These are phyloP conservation scores for Drosophila mulleri DNA, from an alignment of 2,888 invertebrate genomes.

Conservation along the genomic window DNA sequence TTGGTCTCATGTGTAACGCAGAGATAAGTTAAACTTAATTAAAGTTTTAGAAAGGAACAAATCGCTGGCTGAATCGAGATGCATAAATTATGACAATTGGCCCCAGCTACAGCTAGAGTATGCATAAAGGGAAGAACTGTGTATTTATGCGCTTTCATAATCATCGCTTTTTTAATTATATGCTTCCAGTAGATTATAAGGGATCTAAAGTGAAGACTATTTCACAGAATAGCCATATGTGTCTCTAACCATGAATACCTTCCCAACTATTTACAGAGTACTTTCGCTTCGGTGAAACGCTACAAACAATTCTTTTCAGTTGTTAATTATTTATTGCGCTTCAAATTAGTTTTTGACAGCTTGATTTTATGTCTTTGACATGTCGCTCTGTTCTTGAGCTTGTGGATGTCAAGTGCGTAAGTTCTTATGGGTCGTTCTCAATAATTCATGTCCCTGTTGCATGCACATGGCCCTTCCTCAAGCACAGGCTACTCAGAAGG, in stretches of 20 bases:
- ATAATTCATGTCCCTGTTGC: neutral
- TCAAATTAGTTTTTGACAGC: conserved; percentile 14
- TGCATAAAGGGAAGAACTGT: conserved; percentile 22
- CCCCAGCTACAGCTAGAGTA: neutral
- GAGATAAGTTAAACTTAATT: conserved; percentile 78
- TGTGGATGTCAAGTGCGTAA: neutral
- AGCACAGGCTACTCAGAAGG: neutral
- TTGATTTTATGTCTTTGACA: neutral
- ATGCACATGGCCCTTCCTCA: neutral
- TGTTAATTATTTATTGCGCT: neutral
- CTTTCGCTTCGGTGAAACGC: neutral
- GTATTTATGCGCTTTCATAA: conserved; percentile 28
- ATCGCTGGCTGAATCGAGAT: conserved; percentile 53
- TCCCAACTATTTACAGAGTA: neutral
- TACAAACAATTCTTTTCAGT: neutral
- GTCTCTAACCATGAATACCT: neutral
- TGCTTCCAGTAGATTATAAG: neutral
- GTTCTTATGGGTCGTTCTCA: neutral
- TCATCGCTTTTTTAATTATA: neutral
- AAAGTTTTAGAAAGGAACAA: conserved; percentile 69
- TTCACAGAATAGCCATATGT: neutral
- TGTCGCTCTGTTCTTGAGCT: neutral
- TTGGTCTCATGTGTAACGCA: conserved; percentile 69
- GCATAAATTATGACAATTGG: conserved; percentile 68
- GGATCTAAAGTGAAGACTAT: neutral